A percentile compares a stretch with the other conserved stretches of the same genome.
Conservation (phyloP, 2,113 vertebrate genomes). For the Eonycteris spelaea region DNA sequence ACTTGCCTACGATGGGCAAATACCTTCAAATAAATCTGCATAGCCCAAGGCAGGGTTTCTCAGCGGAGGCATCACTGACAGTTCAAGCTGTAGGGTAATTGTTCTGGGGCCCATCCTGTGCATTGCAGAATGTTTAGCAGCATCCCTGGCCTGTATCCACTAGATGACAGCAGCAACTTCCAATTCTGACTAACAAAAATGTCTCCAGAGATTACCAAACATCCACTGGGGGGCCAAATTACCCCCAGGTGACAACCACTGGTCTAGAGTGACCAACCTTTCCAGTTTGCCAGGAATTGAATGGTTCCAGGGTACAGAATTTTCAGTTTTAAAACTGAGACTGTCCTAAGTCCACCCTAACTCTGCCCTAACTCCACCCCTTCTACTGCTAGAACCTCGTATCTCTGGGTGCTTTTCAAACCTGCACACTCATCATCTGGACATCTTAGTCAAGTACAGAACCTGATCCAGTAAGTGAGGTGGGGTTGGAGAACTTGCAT, state of each 20-base stretch:
- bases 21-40: neutral
- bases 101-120: fast-evolving
- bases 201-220: neutral
- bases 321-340: neutral
- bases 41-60: no score
- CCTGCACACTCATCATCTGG: neutral
- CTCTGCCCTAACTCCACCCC: neutral
- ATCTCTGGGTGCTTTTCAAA: neutral
- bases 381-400: neutral
- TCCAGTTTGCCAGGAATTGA: neutral
- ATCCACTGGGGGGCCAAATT: no score
- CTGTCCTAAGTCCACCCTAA: neutral
- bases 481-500: neutral
- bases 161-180: neutral
- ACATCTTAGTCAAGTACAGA: neutral
- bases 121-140: neutral
- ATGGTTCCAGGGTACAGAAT: neutral
- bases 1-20: neutral
- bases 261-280: neutral
- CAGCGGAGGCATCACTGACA: no score
- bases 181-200: neutral
- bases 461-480: neutral
- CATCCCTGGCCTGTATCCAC: neutral
- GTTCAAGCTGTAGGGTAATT: no score
- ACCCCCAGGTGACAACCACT: neutral